Conservation (phyloP, 2,888 invertebrate species). For the Zele albiditarsus region DNA sequence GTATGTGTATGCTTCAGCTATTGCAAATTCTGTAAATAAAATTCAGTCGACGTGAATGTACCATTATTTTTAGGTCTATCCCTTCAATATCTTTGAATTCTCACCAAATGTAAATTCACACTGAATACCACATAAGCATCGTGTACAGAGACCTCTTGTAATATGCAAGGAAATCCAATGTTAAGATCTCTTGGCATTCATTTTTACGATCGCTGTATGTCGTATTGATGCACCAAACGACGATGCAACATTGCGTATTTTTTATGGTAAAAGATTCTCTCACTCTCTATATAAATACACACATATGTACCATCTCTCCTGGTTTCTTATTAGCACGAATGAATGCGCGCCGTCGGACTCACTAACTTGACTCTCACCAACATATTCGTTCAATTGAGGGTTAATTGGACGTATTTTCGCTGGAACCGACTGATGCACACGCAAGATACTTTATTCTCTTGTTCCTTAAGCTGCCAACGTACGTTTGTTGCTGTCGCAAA, state of each 20-base stretch:
- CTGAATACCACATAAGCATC: neutral
- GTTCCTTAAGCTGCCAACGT: neutral
- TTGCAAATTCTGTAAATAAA: too few species aligned
- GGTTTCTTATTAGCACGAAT: slow-evolving; percentile 60
- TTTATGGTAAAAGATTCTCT: slow-evolving; percentile 16
- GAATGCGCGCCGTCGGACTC: slow-evolving; percentile 60
- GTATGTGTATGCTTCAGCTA: too few species aligned
- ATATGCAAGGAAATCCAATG: neutral
- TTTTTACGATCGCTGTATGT: neutral
- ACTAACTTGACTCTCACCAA: slow-evolving; percentile 54
- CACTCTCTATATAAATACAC: neutral
- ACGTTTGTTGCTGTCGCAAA: too few species aligned
- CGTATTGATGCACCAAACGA: neutral
- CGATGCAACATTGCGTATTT: neutral
- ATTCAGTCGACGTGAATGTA: too few species aligned
- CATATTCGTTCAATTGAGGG: slow-evolving; percentile 63
- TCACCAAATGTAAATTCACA: neutral
- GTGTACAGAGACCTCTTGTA: neutral
- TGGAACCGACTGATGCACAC: slow-evolving; percentile 56
- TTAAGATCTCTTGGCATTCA: neutral
- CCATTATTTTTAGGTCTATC: neutral
- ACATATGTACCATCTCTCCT: slow-evolving; percentile 9
- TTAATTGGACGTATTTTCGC: slow-evolving; percentile 66
- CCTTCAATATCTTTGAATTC: neutral
- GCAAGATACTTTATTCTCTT: slow-evolving; percentile 41